phyloP scores from a whole-genome alignment of 2,797 vertebrate species.

The Percopsis omiscomaycus region DNA sequence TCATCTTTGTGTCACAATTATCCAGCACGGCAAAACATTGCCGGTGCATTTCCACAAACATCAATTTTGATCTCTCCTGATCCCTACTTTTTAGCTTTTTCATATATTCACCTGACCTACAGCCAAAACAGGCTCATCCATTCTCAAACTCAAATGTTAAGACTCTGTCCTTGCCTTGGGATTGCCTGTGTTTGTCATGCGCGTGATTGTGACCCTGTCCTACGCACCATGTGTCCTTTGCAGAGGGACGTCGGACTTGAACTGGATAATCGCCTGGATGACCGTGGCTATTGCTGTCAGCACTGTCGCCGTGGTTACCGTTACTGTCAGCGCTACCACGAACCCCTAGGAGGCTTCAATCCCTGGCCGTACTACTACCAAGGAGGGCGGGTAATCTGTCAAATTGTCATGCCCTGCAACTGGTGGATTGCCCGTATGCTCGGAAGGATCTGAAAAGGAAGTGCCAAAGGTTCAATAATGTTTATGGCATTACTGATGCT shows the following conservation, averaged over 20 bases:
- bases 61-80: conserved; percentile 49
- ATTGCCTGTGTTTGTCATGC: conserved; percentile 63
- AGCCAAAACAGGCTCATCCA: conserved; percentile 56
- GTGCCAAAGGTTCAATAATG: conserved; percentile 29
- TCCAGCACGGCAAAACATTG: conserved; percentile 52
- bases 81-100: conserved; percentile 48
- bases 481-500: conserved; percentile 23
- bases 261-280: conserved; percentile 88
- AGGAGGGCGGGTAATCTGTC: conserved; percentile 91
- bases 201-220: conserved; percentile 55
- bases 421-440: conserved; percentile 98
- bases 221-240: conserved; percentile 26
- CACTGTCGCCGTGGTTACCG: conserved; percentile 89
- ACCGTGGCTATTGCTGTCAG: conserved; percentile 89
- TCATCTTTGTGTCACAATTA: conserved; percentile 63
- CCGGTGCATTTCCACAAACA: conserved; percentile 43
- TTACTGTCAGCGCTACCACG: conserved; percentile 88
- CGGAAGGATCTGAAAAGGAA: conserved; percentile 81
- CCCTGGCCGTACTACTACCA: conserved; percentile 96
- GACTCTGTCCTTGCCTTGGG: conserved; percentile 54
- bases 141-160: conserved; percentile 36
- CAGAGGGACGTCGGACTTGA: conserved; percentile 89
- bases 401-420: conserved; percentile 96
- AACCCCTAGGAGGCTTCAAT: conserved; percentile 90
- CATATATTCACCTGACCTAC: conserved; percentile 50